A percentile compares a stretch with the other conserved stretches of the same genome.
Evolutionary conservation across 2,888 invertebrate genomes (phyloP).

Genomic region (Horisme vitalbata): DNA sequence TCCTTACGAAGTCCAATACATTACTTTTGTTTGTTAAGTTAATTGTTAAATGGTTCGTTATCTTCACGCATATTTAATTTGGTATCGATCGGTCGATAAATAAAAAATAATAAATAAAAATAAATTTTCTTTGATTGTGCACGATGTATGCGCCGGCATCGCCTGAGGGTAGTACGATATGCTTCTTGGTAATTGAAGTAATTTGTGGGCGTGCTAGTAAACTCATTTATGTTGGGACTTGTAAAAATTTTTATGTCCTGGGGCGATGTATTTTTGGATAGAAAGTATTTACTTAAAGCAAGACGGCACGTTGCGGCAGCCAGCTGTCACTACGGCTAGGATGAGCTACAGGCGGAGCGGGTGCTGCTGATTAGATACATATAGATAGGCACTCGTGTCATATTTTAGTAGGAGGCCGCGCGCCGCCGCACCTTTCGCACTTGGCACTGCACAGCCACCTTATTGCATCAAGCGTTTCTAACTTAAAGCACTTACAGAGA

Average conservation of each 20-base stretch:
- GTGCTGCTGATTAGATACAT: too few species aligned
- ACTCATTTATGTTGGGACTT: constrained; percentile 1
- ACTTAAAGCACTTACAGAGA: too few species aligned
- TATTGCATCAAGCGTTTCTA: too few species aligned
- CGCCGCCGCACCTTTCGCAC: too few species aligned
- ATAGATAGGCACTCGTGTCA: too few species aligned
- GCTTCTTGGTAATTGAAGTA: constrained; percentile 28
- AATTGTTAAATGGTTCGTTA: constrained; percentile 82
- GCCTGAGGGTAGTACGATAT: constrained; percentile 37
- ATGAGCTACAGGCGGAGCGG: too few species aligned
- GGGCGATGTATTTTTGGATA: not conserved
- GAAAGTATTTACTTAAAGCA: not conserved
- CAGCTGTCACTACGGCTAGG: too few species aligned
- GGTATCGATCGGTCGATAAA: constrained; percentile 60
- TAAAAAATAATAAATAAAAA: constrained; percentile 37
- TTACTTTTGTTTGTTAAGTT: constrained; percentile 83
- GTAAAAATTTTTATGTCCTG: not conserved
- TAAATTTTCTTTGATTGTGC: constrained; percentile 66
- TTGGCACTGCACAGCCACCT: too few species aligned
- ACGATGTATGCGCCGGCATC: constrained; percentile 63
- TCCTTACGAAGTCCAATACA: constrained; percentile 59
- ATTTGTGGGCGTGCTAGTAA: constrained; percentile 27
- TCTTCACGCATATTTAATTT: constrained; percentile 72
- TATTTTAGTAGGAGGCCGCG: too few species aligned
- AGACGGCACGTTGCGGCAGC: too few species aligned